These are phyloP conservation scores for Syngnathus floridae DNA, from an alignment of 2,113 vertebrate genomes.

Conservation along the genomic window DNA sequence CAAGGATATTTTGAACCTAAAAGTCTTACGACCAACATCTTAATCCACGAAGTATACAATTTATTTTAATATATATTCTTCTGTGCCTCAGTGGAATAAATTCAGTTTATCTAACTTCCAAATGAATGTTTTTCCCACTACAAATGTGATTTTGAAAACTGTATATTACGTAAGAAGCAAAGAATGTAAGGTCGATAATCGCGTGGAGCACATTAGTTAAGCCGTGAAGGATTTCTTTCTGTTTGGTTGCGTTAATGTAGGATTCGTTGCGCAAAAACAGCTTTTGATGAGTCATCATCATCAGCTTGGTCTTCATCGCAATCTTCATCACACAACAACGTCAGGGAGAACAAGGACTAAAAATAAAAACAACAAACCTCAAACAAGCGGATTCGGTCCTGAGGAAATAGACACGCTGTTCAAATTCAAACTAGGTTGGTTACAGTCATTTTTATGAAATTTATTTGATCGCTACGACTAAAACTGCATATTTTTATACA, in stretches of 20 bases:
- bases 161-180: background rate
- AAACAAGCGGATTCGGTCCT: background rate
- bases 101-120: background rate
- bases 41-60: too few species aligned
- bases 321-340: background rate
- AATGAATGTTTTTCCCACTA: background rate
- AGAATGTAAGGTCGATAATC: background rate
- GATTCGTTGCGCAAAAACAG: background rate
- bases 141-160: background rate
- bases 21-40: too few species aligned
- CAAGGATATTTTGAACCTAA: too few species aligned
- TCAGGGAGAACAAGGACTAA: background rate
- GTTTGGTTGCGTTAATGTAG: background rate
- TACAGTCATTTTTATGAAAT: too few species aligned
- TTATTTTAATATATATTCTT: background rate
- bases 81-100: background rate
- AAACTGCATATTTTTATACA: too few species aligned
- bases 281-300: background rate
- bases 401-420: too few species aligned
- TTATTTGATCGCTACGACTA: too few species aligned
- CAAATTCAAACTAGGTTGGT: too few species aligned
- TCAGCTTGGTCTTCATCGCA: background rate
- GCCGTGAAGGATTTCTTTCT: background rate
- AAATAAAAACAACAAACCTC: background rate
- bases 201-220: background rate